Base-by-base conservation (phyloP, 2,797 vertebrate species). In the Novumbra hubbsi region DNA sequence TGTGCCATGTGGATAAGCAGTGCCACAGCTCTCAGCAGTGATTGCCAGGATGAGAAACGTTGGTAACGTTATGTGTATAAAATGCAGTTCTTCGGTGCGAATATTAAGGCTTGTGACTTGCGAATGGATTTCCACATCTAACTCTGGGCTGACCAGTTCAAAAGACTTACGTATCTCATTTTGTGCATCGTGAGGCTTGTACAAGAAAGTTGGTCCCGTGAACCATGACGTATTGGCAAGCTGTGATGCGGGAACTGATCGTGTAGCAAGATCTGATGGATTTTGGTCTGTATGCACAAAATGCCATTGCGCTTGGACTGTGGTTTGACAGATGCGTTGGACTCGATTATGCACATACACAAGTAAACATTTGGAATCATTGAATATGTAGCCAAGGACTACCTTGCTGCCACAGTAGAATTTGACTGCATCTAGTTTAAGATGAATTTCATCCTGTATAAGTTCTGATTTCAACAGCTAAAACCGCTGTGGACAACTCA, bases 151-250 rank as follows among this genome's bases (percentile, higher is more conserved):
- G 0, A 86, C 16, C 0, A 86, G 19, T 3, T 81, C 2, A 15
- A 86, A 88, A 4, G 21, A 0, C 41, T 78, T 19, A 15, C 19
- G 32, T 3, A 0, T 34, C 4, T 78, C 41, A 0, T 1, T n/a
- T 5, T 63, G 21, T 14, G 3, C 60, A 8, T 76, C 1, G 14
- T 30, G 45, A 8, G 27, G 73, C 32, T 79, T 74, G 62, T 78
- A 15, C 1, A 83, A 74, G 34, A 85, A 85, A 0, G 27, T 30
- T 0, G 82, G 82, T 66, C 80, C 80, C 0, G 32, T 82, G 9
- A 85, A 80, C 80, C 78, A 86, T 21, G 64, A 80, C 0, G 75
- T 84, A 49, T 73, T 28, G 12, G 12, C 78, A 0, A 83, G 80
- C 24, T 77, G 71, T 27, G 83, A 79, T 4, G 77, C 74, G 30